A percentile compares a stretch with the other conserved stretches of the same genome.
These are phyloP conservation scores for Champsocephalus esox DNA, from an alignment of 2,797 vertebrate species.

Conservation along the genomic window DNA sequence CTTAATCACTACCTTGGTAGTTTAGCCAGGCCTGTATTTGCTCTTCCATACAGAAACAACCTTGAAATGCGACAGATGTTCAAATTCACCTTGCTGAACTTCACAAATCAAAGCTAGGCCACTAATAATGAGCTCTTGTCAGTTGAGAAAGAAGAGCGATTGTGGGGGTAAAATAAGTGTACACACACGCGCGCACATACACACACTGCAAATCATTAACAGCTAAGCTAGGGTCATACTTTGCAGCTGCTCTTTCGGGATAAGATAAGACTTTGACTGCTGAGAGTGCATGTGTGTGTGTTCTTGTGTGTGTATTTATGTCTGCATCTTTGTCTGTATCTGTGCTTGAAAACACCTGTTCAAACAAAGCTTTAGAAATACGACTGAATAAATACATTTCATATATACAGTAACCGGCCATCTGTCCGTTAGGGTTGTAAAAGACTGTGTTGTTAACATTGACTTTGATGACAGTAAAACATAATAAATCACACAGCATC, in stretches of 20 bases:
- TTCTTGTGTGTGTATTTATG: constrained; percentile 53
- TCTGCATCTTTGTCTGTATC: constrained; percentile 71
- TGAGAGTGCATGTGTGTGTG: constrained; percentile 52
- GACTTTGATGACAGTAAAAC: constrained; percentile 69
- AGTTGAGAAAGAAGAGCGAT: constrained; percentile 67
- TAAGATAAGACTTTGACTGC: constrained; percentile 90
- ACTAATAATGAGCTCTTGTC: constrained; percentile 79
- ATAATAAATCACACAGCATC: constrained; percentile 70
- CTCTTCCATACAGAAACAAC: constrained; percentile 64
- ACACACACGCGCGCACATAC: constrained; percentile 30
- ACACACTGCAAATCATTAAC: constrained; percentile 87
- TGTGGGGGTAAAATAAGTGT: constrained; percentile 60
- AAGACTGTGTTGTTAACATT: constrained; percentile 56
- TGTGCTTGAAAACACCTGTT: constrained; percentile 90
- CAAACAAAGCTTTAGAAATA: constrained; percentile 83
- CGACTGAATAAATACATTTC: constrained; percentile 82
- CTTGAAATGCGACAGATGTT: constrained; percentile 84
- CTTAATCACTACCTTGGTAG: constrained; percentile 62
- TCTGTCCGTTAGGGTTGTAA: constrained; percentile 74
- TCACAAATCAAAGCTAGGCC: constrained; percentile 83
- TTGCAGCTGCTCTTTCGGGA: constrained; percentile 88
- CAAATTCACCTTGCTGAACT: constrained; percentile 80
- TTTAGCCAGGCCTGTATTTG: constrained; percentile 64
- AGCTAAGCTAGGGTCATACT: constrained; percentile 79
- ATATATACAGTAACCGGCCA: constrained; percentile 81